Conservation (phyloP, 92 coral and sea anemone genomes). For the Plumapathes pennacea region DNA sequence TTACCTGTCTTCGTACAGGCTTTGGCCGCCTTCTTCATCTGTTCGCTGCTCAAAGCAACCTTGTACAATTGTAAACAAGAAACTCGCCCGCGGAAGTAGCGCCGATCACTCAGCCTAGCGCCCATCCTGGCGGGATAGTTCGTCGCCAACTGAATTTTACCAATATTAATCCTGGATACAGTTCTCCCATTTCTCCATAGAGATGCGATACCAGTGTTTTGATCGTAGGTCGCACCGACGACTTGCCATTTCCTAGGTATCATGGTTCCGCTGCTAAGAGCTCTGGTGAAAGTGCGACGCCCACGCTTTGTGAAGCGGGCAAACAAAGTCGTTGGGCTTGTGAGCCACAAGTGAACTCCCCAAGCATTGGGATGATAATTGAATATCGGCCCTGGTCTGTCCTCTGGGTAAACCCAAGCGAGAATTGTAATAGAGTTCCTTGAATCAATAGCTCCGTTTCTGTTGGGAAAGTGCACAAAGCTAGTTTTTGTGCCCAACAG, state of each 20-base stretch:
- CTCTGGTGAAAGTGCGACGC: conserved; percentile 31
- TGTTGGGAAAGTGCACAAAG: conserved; percentile 56
- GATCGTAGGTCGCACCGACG: conserved; percentile 61
- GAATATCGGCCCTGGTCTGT: conserved; percentile 66
- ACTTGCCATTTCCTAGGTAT: conserved; percentile 61
- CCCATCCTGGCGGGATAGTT: conserved; percentile 83
- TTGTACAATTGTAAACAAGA: conserved; percentile 57
- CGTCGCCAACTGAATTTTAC: conserved; percentile 65
- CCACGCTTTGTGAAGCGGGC: conserved; percentile 60
- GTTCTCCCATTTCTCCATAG: conserved; percentile 53
- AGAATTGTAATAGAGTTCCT: conserved; percentile 48
- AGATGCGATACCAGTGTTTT: conserved; percentile 55
- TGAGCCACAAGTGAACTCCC: conserved; percentile 73
- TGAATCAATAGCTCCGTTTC: conserved; percentile 57
- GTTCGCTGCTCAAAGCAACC: conserved; percentile 24
- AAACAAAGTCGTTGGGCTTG: conserved; percentile 21
- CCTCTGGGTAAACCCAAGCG: conserved; percentile 56
- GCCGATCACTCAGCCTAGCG: conserved; percentile 42
- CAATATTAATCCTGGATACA: conserved; percentile 38
- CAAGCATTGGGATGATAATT: conserved; percentile 75
- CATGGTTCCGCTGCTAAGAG: conserved; percentile 22
- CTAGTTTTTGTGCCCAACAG: conserved; percentile 34
- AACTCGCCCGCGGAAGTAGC: conserved; percentile 59
- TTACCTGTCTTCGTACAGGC: conserved; percentile 35
- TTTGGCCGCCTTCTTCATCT: conserved; percentile 40